Conservation (phyloP, 2,797 vertebrate genomes). For the Thamnophis elegans region DNA sequence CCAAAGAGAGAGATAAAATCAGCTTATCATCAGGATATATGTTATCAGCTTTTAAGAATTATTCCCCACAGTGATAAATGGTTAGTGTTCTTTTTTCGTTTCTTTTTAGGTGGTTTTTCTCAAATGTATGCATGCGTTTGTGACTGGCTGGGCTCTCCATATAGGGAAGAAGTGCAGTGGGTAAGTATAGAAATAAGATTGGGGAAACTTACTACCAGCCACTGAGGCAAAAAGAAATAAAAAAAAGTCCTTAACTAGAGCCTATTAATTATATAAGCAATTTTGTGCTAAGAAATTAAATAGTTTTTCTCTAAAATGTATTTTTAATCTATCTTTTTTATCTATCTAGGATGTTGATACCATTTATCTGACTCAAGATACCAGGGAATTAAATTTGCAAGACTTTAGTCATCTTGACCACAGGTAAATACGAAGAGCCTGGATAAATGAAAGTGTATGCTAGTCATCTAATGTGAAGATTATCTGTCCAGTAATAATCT, state of each 20-base stretch:
- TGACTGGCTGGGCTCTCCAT: constrained; percentile 92
- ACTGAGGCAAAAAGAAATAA: background rate
- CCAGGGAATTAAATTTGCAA: constrained; percentile 91
- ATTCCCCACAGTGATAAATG: background rate
- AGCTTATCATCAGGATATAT: constrained; percentile 1
- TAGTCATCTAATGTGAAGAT: background rate
- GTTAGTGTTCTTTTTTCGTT: constrained; percentile 15
- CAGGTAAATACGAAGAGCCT: constrained; percentile 73
- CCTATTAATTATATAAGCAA: background rate
- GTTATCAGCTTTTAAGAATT: constrained; percentile 2
- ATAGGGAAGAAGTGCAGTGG: constrained; percentile 97
- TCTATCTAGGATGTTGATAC: constrained; percentile 90
- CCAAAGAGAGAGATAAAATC: constrained; percentile 37
- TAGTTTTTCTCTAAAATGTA: constrained; percentile 4
- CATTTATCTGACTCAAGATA: constrained; percentile 96
- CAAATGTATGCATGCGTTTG: constrained; percentile 97
- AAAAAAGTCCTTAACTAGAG: background rate
- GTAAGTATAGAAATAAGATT: constrained; percentile 72
- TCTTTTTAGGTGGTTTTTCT: constrained; percentile 89
- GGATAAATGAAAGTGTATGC: background rate
- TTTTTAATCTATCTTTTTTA: constrained; percentile 33
- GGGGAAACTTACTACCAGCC: constrained; percentile 20
- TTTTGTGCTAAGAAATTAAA: background rate
- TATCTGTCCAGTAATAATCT: background rate
- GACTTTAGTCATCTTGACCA: constrained; percentile 98